A percentile compares a stretch with the other conserved stretches of the same genome.
Evolutionary conservation across 1,140 invertebrate genomes (phyloP).

Genomic region (Zaprionus camerounensis): DNA sequence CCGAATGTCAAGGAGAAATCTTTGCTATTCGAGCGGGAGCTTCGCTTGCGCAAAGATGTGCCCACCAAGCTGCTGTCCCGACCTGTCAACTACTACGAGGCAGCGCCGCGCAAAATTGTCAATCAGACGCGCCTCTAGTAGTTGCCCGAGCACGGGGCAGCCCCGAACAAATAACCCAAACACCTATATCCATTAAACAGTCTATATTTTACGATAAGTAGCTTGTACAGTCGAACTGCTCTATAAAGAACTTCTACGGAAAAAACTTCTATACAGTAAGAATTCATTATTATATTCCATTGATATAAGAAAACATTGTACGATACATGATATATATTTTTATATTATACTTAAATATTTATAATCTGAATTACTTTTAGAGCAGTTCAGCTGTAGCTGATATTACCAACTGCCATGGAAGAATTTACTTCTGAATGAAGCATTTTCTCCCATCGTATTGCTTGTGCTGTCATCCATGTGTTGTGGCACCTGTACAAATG

Average conservation of each 20-base stretch:
- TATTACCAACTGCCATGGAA: constrained; percentile 20
- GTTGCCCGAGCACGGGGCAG: constrained; percentile 40
- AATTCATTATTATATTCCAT: background rate
- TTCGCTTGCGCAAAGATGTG: constrained; percentile 70
- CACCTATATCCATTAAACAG: constrained; percentile 23
- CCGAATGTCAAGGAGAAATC: constrained; percentile 84
- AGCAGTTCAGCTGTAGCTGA: constrained; percentile 22
- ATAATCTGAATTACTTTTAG: constrained; percentile 1
- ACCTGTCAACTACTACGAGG: constrained; percentile 83
- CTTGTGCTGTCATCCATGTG: constrained; percentile 2
- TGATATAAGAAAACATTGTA: background rate
- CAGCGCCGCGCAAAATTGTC: constrained; percentile 67
- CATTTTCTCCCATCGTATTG: constrained; percentile 5
- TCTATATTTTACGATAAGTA: constrained; percentile 17
- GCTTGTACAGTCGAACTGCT: constrained; percentile 23
- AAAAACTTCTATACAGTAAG: background rate
- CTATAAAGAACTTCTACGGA: background rate
- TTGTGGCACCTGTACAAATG: constrained; percentile 55
- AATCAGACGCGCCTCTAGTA: constrained; percentile 78
- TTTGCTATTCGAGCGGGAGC: constrained; percentile 75
- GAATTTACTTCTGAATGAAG: background rate
- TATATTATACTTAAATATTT: background rate
- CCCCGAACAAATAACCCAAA: constrained; percentile 53
- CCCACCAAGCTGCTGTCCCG: constrained; percentile 81
- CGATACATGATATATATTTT: background rate